These are phyloP conservation scores for Trachymyrmex cornetzi DNA, from an alignment of 1,140 invertebrate species.

Conservation along the genomic window DNA sequence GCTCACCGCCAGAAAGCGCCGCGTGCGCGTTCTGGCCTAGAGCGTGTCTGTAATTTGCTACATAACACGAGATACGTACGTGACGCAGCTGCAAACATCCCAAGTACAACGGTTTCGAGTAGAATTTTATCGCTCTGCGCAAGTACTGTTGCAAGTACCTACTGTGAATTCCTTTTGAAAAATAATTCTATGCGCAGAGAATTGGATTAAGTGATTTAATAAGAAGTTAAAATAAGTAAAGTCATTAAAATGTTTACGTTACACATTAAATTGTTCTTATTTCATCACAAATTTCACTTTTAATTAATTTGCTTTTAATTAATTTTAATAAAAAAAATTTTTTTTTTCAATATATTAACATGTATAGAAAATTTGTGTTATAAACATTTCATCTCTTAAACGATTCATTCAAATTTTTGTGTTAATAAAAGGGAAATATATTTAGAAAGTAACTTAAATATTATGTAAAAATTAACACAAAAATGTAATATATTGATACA, in stretches of 20 bases:
- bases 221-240: neutral
- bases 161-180: neutral
- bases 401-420: no score
- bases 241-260: neutral
- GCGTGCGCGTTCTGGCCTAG: conserved; percentile 32
- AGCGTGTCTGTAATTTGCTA: conserved; percentile 46
- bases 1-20: conserved; percentile 33
- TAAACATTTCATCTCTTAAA: no score
- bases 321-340: neutral
- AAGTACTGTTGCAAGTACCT: neutral
- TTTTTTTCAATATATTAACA: no score
- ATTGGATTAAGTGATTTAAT: neutral
- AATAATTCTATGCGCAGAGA: neutral
- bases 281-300: neutral
- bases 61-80: conserved; percentile 44
- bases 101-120: neutral
- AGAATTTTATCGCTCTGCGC: neutral
- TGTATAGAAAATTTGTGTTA: no score
- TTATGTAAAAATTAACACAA: no score
- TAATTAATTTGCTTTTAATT: neutral
- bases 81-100: conserved; percentile 40
- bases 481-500: no score
- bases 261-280: neutral
- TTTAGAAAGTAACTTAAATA: no score
- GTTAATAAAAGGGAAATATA: no score